phyloP scores from a whole-genome alignment of 2,797 vertebrate genomes.

The Lateolabrax maculatus region DNA sequence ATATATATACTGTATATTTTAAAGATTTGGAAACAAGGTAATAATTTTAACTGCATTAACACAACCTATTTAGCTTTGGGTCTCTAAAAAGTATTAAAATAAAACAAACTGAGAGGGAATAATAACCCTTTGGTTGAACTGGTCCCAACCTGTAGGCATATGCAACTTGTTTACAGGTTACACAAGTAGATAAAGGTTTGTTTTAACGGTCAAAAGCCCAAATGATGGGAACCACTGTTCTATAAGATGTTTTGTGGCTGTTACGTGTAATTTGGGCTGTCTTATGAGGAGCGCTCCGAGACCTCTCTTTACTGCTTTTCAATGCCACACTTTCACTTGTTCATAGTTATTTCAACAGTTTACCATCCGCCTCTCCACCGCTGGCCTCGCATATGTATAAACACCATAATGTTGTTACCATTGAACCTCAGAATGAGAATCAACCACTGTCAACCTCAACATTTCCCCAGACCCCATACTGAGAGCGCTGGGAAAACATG shows the following conservation, averaged over 20 bases:
- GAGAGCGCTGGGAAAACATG: constrained; percentile 71
- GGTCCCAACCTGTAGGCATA: background rate
- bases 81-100: background rate
- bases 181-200: background rate
- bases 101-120: background rate
- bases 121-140: background rate
- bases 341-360: constrained; percentile 66
- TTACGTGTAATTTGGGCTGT: constrained; percentile 29
- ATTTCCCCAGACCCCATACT: constrained; percentile 61
- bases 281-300: background rate
- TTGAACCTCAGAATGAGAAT: constrained; percentile 62
- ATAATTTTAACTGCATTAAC: background rate
- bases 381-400: constrained; percentile 53
- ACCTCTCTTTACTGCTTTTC: constrained; percentile 16
- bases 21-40: background rate
- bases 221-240: constrained; percentile 8
- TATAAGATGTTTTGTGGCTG: constrained; percentile 35
- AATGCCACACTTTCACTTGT: constrained; percentile 57
- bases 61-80: background rate
- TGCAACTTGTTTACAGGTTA: background rate
- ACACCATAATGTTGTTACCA: constrained; percentile 59
- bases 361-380: constrained; percentile 46
- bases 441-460: constrained; percentile 64
- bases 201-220: constrained; percentile 8
- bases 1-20: background rate